Percentiles rank a stretch among this genome's conserved stretches.
phyloP scores from a whole-genome alignment of 2,888 invertebrate species.

The Zonitis immaculata region DNA sequence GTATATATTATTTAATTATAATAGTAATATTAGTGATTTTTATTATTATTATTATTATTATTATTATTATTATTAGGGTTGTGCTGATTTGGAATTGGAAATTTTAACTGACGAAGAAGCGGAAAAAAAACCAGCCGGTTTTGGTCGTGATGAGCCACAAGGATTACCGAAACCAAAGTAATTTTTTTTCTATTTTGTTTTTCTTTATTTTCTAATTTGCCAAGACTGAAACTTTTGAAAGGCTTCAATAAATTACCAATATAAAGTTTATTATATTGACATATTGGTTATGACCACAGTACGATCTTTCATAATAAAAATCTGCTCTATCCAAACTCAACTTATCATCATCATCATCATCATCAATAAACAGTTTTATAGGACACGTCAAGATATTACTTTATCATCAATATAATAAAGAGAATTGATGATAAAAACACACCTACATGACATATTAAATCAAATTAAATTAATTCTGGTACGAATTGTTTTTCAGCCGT shows the following conservation, averaged over 20 bases:
- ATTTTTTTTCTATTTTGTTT: constrained; percentile 14
- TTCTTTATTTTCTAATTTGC: constrained; percentile 8
- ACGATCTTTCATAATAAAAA: constrained; percentile 10
- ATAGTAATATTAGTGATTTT: no score
- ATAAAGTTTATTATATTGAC: constrained; percentile 27
- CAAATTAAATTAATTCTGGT: no score
- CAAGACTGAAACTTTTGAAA: constrained; percentile 7
- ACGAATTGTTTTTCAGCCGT: no score
- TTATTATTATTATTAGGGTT: no score
- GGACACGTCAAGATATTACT: not conserved
- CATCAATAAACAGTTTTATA: no score
- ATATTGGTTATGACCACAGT: constrained; percentile 11
- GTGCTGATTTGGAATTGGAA: constrained; percentile 64
- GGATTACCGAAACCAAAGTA: constrained; percentile 61
- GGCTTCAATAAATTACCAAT: constrained; percentile 29
- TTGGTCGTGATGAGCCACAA: constrained; percentile 60
- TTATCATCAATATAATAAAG: no score
- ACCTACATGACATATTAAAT: no score
- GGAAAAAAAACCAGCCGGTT: constrained; percentile 57
- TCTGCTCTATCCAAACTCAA: not conserved
- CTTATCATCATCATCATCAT: no score
- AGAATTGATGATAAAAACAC: no score
- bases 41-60: no score
- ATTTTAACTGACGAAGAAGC: constrained; percentile 60
- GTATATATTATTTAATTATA: no score